Conservation (phyloP, 2,888 invertebrate species). For the Resseliella maxima region DNA sequence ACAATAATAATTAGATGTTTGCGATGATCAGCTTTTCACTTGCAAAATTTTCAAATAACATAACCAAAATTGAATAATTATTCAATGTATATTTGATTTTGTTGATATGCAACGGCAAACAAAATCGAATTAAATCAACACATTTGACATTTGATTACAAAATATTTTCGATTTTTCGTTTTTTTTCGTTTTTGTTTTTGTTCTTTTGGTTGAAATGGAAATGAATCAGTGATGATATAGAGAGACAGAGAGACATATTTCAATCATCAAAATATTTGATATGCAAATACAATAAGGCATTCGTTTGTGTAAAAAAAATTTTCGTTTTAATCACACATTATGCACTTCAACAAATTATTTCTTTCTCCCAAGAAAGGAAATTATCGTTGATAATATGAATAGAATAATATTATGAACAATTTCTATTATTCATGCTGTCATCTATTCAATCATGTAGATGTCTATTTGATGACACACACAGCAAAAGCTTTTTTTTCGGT, state of each 20-base stretch:
- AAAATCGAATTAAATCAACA: not conserved
- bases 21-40: not conserved
- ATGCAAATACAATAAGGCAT: not conserved
- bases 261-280: too few relatives aligned
- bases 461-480: not conserved
- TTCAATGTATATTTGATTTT: not conserved
- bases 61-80: not conserved
- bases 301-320: not conserved
- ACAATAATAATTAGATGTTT: constrained; percentile 15
- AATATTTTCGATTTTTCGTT: too few relatives aligned
- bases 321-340: too few relatives aligned
- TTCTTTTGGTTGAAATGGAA: too few relatives aligned
- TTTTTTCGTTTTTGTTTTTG: too few relatives aligned
- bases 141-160: too few relatives aligned
- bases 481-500: not conserved
- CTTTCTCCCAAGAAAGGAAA: too few relatives aligned
- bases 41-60: not conserved
- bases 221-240: too few relatives aligned
- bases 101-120: not conserved
- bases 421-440: not conserved
- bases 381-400: too few relatives aligned
- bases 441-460: not conserved
- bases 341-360: too few relatives aligned
- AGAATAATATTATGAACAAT: not conserved
- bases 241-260: too few relatives aligned